Percentiles rank a stretch among this genome's conserved stretches.
Evolutionary conservation across 2,888 invertebrate genomes (phyloP).

Genomic region (Alloplasta piceator): DNA sequence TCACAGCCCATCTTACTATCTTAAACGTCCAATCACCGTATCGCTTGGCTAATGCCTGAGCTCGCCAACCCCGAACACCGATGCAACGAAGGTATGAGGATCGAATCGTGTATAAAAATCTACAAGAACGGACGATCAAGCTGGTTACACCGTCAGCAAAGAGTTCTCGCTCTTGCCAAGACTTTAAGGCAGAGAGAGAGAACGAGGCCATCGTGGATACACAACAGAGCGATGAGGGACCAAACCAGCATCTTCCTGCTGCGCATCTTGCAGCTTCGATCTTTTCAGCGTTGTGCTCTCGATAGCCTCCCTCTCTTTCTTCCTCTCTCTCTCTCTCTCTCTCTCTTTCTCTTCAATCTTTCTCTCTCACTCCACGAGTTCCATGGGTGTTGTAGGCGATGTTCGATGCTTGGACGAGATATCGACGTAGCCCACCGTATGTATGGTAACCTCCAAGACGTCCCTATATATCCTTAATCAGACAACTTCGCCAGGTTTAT

Average conservation of each 20-base stretch:
- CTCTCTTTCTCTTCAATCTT: background rate
- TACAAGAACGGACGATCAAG: conserved; percentile 42
- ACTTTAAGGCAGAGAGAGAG: conserved; percentile 27
- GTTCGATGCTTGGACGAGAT: conserved; percentile 63
- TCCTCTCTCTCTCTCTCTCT: conserved; percentile 31
- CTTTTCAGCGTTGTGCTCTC: conserved; percentile 25
- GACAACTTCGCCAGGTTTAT: conserved; percentile 51
- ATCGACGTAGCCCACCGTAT: conserved; percentile 62
- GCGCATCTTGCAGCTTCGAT: conserved; percentile 14
- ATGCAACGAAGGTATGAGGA: conserved; percentile 51
- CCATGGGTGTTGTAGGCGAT: conserved; percentile 58
- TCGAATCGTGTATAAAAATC: conserved; percentile 59
- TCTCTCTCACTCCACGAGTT: conserved; percentile 2
- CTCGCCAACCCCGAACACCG: background rate
- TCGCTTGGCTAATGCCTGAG: conserved; percentile 7
- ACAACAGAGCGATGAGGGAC: conserved; percentile 7
- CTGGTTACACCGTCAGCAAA: conserved; percentile 51
- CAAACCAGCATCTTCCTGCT: conserved; percentile 44
- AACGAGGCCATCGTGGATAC: background rate
- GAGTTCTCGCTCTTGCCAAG: conserved; percentile 40
- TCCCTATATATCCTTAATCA: conserved; percentile 67
- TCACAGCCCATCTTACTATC: conserved; percentile 12
- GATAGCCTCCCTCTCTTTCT: conserved; percentile 17
- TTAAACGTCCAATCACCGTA: conserved; percentile 39
- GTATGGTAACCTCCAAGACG: conserved; percentile 55